These are phyloP conservation scores for Manis javanica DNA, from an alignment of 2,797 vertebrate genomes.

Conservation along the genomic window DNA sequence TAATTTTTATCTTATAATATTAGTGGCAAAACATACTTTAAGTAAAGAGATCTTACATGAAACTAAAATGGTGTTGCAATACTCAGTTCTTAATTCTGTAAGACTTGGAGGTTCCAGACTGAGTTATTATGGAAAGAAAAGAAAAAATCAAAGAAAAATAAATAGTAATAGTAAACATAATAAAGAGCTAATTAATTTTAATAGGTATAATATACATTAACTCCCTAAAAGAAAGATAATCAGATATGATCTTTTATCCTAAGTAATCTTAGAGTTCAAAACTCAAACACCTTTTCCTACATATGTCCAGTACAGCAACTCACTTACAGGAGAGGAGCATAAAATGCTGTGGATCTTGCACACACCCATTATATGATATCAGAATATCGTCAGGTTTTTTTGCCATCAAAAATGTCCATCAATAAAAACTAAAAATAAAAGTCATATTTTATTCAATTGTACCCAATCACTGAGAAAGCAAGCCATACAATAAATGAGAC, in stretches of 20 bases:
- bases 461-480: neutral
- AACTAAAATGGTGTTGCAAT: neutral
- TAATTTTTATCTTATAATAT: neutral
- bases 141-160: neutral
- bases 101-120: neutral
- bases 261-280: neutral
- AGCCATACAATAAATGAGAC: neutral
- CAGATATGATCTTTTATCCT: neutral
- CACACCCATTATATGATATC: neutral
- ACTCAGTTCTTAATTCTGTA: neutral
- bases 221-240: neutral
- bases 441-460: neutral
- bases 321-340: neutral
- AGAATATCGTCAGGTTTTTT: neutral
- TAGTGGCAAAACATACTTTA: neutral
- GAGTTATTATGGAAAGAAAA: neutral
- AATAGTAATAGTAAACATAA: neutral
- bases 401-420: neutral
- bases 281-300: neutral
- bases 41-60: neutral
- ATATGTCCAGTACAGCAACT: neutral
- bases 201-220: neutral
- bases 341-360: neutral
- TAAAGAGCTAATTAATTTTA: neutral
- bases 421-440: conserved; percentile 3